phyloP scores from a whole-genome alignment of 2,113 vertebrate species.

The Eulacestoma nigropectus region DNA sequence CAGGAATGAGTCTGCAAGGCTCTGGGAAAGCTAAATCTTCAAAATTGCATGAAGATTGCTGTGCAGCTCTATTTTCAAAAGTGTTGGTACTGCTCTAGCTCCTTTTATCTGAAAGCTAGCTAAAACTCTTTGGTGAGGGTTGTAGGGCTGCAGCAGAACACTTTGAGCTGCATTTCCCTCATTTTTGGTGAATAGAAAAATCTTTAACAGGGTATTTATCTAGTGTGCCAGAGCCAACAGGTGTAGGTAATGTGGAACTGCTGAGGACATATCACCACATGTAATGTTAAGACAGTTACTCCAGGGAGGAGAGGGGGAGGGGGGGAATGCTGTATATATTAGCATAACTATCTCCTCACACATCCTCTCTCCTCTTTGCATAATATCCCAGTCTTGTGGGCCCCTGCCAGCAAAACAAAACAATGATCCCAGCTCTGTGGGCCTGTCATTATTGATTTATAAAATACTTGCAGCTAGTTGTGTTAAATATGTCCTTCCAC shows the following conservation, averaged over 20 bases:
- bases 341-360: slow-evolving; percentile 15
- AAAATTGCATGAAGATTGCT: neutral
- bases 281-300: neutral
- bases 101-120: neutral
- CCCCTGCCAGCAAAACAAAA: slow-evolving; percentile 4
- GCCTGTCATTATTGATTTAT: neutral
- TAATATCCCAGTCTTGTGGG: neutral
- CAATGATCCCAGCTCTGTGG: neutral
- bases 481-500: neutral
- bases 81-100: neutral
- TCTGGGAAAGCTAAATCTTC: neutral
- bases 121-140: neutral
- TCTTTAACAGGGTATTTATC: neutral
- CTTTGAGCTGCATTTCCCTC: neutral
- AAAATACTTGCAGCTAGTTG: neutral
- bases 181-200: neutral
- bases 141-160: neutral
- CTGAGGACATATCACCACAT: neutral
- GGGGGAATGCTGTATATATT: neutral
- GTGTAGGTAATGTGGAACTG: neutral
- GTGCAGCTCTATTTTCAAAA: neutral
- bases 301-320: neutral
- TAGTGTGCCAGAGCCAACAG: neutral
- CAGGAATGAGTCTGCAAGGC: neutral
- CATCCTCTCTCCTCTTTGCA: neutral